Percentiles rank a stretch among this genome's conserved stretches.
Conservation (phyloP, 2,888 invertebrate genomes). For the Noctua fimbriata region DNA sequence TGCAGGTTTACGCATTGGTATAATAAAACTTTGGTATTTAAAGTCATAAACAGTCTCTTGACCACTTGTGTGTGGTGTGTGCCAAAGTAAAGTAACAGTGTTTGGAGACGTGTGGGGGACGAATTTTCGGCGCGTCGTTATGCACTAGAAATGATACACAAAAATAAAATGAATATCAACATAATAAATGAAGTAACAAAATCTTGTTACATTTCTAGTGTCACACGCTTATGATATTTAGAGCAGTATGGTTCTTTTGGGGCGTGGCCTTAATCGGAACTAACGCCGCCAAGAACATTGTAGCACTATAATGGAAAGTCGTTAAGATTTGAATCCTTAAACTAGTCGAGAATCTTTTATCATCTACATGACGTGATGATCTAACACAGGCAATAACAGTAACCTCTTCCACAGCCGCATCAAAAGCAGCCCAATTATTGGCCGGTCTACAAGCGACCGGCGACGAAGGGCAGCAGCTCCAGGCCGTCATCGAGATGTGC, state of each 20-base stretch:
- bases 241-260: not conserved
- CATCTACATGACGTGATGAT: not conserved
- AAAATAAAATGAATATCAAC: not conserved
- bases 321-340: not conserved
- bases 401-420: slow-evolving; percentile 90
- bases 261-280: not conserved
- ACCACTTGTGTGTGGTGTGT: not conserved
- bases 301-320: not conserved
- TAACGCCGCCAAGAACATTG: not conserved
- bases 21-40: not conserved
- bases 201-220: not conserved
- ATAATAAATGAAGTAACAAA: too few relatives aligned
- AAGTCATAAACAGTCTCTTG: not conserved
- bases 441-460: slow-evolving; percentile 97
- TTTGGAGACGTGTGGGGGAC: not conserved
- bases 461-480: slow-evolving; percentile 98
- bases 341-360: not conserved
- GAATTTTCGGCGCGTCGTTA: not conserved
- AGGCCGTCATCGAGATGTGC: slow-evolving; percentile 99
- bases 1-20: not conserved
- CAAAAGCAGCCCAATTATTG: slow-evolving; percentile 98
- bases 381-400: not conserved
- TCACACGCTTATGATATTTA: not conserved
- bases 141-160: not conserved
- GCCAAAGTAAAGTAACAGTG: not conserved